Evolutionary conservation across 2,888 invertebrate genomes (phyloP), one percentile per base, ranked within the genome.

Genomic region (Drosophila percnosoma): DNA sequence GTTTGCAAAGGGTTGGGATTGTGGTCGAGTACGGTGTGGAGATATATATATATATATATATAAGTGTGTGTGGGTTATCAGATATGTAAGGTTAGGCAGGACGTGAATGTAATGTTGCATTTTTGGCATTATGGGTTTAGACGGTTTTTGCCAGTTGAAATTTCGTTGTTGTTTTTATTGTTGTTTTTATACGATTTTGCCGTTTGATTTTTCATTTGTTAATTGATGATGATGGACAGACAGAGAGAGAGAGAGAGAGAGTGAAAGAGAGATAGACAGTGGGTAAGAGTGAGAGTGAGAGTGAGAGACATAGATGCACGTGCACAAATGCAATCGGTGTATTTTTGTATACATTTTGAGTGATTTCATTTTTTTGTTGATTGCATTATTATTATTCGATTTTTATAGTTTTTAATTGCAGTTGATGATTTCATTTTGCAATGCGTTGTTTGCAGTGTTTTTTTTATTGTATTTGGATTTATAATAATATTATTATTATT

Each of bases 291-390:
- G 21, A 45, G 45, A 31, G 52, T 31, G 11, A n/a, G 27, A 21
- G 52, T 31, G 11, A 27, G 27, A 38, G 36, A 38, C 36, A 55
- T 38, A 29, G n/a, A 74, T 91, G 79, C 82, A 87, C 82, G 91
- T 91, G 91, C 91, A 88, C 73, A 87, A 62, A 86, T 87, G 87
- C 76, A 76, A 86, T 78, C 64, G 65, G 88, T 91, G 90, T 87
- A 89, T 88, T 90, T 91, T 81, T 90, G 79, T 89, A 89, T 91
- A 91, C 87, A 91, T 86, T 90, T 90, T 75, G 38, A 36, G 29
- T 52, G 52, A 45, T 77, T 73, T 59, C 78, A 18, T 10, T 45
- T 45, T 27, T 18, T 45, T n/a, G 64, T 71, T 71, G 49, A 66
- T 74, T 78, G 57, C 36, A 55, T 74, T 64, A 70, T 83, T 63